Base-by-base conservation (phyloP, 2,113 vertebrate genomes). In the Hepsetus odoe region DNA sequence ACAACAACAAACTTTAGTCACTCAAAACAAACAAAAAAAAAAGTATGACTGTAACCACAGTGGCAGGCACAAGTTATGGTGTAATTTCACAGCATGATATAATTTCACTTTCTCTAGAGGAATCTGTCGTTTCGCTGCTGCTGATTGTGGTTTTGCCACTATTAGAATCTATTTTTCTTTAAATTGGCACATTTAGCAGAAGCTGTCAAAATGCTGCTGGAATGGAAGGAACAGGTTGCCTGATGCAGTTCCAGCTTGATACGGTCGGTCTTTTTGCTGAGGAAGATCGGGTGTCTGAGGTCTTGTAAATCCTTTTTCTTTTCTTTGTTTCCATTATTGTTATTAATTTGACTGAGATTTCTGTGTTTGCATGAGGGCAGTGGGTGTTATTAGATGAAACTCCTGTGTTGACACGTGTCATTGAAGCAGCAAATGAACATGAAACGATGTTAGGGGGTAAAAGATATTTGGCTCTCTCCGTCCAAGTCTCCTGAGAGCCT, bases 381-480 rank as follows among this genome's bases (percentile, higher is more conserved):
- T 79, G 32, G 46, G 83, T 88, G 88, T 91, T 93, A 89, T 91
- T 93, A 90, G 89, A 92, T 88, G 86, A 53, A 85, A 89, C 87
- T 88, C 89, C 88, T 89, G 85, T 87, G 91, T 91, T 93, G 91
- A 93, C 88, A 87, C 82, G 87, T 94, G 90, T 92, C 92, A 92
- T 88, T 92, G 93, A 92, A 94, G 92, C 93, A 92, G 91, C 91
- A 94, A 94, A 94, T 94, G 92, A 93, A 94, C 92, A 92, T 53
- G 84, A 88, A n/a, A n/a, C n/a, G 85, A 90, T 85, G 90, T 87
- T 83, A 76, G 87, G 32, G 56, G 22, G 26, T 16, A 70, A 38
- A 12, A 26, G 28, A 71, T 28, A 16, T 18, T 70, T 59, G 30
- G 62, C 66, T 32, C 32, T 26, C 1, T 24, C 16, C 12, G 20